phyloP scores from a whole-genome alignment of 2,113 vertebrate genomes.

The Cygnus atratus region DNA sequence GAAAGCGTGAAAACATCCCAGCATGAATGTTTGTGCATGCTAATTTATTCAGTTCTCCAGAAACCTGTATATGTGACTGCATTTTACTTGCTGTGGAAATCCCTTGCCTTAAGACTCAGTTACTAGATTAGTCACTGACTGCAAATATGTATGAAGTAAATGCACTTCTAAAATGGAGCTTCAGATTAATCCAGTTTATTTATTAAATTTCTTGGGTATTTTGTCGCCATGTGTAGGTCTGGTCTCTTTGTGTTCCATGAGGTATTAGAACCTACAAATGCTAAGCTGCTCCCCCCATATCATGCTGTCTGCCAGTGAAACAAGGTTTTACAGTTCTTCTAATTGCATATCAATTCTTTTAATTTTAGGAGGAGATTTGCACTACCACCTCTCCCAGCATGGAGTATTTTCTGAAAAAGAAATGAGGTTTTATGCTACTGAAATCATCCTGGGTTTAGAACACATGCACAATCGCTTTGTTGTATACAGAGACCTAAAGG shows the following conservation, averaged over 20 bases:
- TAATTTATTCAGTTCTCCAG: neutral
- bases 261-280: neutral
- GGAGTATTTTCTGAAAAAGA: slow-evolving; percentile 98
- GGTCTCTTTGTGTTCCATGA: neutral
- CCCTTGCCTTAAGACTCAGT: neutral
- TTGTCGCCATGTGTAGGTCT: neutral
- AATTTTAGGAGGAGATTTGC: slow-evolving; percentile 90
- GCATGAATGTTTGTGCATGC: neutral
- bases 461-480: slow-evolving; percentile 98
- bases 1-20: neutral
- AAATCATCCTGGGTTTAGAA: slow-evolving; percentile 95
- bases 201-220: neutral
- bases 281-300: fast-evolving
- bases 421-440: slow-evolving; percentile 96
- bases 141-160: neutral
- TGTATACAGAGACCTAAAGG: slow-evolving; percentile 97
- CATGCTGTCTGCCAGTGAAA: neutral
- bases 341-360: neutral
- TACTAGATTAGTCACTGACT: neutral
- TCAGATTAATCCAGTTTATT: neutral
- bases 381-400: slow-evolving; percentile 97
- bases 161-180: neutral
- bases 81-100: neutral
- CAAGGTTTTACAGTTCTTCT: neutral
- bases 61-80: neutral